These are phyloP conservation scores for Gasteruption jaculator DNA, from an alignment of 2,888 invertebrate genomes.

Conservation along the genomic window DNA sequence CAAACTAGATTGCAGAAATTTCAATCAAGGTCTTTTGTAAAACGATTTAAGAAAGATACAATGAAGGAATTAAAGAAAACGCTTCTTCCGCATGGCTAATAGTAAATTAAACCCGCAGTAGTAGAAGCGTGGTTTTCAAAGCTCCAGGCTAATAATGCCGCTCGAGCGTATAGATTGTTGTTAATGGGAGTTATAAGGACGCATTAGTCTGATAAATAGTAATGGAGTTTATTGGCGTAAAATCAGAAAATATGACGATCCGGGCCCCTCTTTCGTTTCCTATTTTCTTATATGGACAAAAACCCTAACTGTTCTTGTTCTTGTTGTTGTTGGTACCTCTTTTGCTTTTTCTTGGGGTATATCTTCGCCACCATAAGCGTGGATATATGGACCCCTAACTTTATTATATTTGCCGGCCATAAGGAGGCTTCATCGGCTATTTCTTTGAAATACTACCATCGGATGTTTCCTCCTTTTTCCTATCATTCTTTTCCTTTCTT, in stretches of 20 bases:
- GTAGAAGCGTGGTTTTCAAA: too few relatives aligned
- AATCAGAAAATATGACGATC: slow-evolving; percentile 50
- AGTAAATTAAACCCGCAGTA: slow-evolving; percentile 29
- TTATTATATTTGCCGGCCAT: slow-evolving; percentile 51
- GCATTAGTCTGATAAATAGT: slow-evolving; percentile 52
- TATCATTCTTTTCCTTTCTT: too few relatives aligned
- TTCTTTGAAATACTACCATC: slow-evolving; percentile 41
- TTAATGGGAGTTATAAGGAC: slow-evolving; percentile 49
- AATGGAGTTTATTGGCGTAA: slow-evolving; percentile 52
- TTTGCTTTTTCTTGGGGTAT: slow-evolving; percentile 38
- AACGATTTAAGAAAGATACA: too few relatives aligned
- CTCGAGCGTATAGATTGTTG: slow-evolving; percentile 45
- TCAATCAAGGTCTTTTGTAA: too few relatives aligned
- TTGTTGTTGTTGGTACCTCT: slow-evolving; percentile 20
- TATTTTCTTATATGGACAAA: too few relatives aligned
- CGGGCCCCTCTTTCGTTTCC: slow-evolving; percentile 31
- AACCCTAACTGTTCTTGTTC: slow-evolving; percentile 9
- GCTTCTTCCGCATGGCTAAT: slow-evolving; percentile 23
- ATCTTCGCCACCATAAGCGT: slow-evolving; percentile 41
- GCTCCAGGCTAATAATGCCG: too few relatives aligned
- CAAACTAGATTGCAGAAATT: too few relatives aligned
- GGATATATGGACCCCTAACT: slow-evolving; percentile 47
- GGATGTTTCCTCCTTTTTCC: too few relatives aligned
- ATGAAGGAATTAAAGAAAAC: slow-evolving; percentile 23
- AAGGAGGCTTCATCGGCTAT: slow-evolving; percentile 49